Base-by-base conservation (phyloP, 2,888 invertebrate genomes). In the Drosophila acutilabella region DNA sequence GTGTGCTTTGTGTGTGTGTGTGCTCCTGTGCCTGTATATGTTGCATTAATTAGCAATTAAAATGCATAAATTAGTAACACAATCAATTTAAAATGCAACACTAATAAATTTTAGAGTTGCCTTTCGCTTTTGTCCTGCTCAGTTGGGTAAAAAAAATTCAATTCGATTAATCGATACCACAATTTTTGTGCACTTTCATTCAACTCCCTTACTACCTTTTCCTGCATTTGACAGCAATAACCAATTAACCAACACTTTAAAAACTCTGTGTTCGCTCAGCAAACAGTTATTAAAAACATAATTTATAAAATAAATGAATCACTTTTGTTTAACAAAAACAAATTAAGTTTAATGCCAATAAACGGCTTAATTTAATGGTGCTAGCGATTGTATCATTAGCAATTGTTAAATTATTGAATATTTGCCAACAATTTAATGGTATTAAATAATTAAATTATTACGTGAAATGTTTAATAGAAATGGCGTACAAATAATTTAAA, bases 1-100 rank as follows among this genome's bases (percentile, higher is more conserved):
- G 26, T 33, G 56, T 20, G 38, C 50, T 62, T 58, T 64, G 64
- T 54, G 40, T 36, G 13, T 51, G 42, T 30, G 13, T 16, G 23
- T 54, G 33, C 48, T 51, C 57, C 1, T 26, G 52, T 57, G 52
- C 56, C 51, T 71, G 70, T 70, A 68, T 58, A 69, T 77, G 66
- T 77, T 79, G 80, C 82, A 85, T 88, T 85, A 88, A 88, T 83
- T 82, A 69, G 82, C 88, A 79, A 85, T 88, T 85, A 72, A 88
- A 83, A 79, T 74, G 74, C 80, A 88, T 85, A 79, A 88, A 83
- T 83, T 81, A 80, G 74, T 64, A 64, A 71, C 30, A 69, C 53
- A 85, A 85, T 81, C 66, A 72, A 85, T 85, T 81, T 72, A 71
- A 77, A 79, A 85, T 85, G 76, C 74, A 73, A 62, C 66, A 44